A percentile compares a stretch with the other conserved stretches of the same genome.
Conservation (phyloP, 2,888 invertebrate genomes). For the Alloplasta piceator region DNA sequence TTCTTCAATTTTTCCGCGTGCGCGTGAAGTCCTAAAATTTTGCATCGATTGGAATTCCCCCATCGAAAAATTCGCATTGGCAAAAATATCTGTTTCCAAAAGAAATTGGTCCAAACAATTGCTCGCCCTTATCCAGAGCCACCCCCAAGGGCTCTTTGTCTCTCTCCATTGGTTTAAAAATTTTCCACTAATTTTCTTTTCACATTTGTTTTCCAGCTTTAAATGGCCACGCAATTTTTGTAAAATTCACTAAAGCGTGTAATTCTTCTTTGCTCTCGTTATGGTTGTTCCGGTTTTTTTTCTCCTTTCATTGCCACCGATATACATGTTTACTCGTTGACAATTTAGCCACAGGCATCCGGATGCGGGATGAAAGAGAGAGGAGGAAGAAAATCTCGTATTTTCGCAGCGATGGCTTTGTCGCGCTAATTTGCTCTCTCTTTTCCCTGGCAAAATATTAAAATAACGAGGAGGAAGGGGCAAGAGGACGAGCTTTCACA, state of each 20-base stretch:
- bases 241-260: too few relatives aligned
- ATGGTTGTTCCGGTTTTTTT: neutral
- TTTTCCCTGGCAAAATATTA: conserved; percentile 45
- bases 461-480: conserved; percentile 34
- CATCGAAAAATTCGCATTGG: too few relatives aligned
- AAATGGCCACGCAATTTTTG: neutral
- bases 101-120: neutral
- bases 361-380: neutral
- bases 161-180: neutral
- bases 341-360: conserved; percentile 36
- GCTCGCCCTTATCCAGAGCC: neutral
- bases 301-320: conserved; percentile 1
- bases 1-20: neutral
- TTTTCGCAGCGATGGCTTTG: conserved; percentile 35
- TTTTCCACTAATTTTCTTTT: neutral
- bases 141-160: neutral
- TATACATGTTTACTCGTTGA: neutral
- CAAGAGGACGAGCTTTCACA: neutral
- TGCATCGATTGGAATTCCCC: neutral
- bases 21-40: neutral
- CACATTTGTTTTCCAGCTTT: neutral
- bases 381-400: conserved; percentile 18
- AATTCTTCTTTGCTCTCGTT: too few relatives aligned
- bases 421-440: conserved; percentile 48
- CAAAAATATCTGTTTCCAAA: too few relatives aligned